Base-by-base conservation (phyloP, 92 coral and sea anemone species). In the Pocillopora grandis region DNA sequence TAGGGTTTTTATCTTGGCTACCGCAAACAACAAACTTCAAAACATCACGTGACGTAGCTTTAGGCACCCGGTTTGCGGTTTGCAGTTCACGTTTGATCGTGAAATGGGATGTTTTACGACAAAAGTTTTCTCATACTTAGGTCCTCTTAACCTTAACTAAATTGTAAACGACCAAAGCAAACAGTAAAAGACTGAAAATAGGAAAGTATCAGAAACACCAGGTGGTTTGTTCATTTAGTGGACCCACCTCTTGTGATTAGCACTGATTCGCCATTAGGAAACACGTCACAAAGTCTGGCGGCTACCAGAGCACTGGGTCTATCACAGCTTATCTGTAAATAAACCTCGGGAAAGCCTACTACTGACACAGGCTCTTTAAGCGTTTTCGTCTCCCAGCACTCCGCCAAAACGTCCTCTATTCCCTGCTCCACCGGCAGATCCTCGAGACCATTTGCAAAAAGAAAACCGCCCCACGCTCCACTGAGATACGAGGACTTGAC, bases 261-360 rank as follows among this genome's bases (percentile, higher is more conserved):
- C 7, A 93, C 66, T 1, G 98, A 90, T 49, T 76, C 86, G 59
- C 91, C 94, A 85, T 87, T 87, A 18, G 95, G 95, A 77, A 89
- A 91, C 33, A 93, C 89, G 64, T 93, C 98, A 73, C 94, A 90
- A 61, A 93, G 82, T 63, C 98, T 89, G 6, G 79, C 92, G 55
- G 89, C 89, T 15, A 93, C 73, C 56, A 79, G 9, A 12, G 91
- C 95, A 66, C 78, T 57, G 23, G 90, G 88, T 52, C 84, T 76
- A 68, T 93, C 95, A 84, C 88, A 85, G 68, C 95, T 93, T 75
- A 93, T 57, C 72, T 84, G 81, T 31, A 93, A 77, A 33, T 85
- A 70, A 20, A 93, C 90, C 77, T 72, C 88, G 7, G 92, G 81
- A 59, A 82, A 84, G 23, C 98, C 98, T 2, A 93, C 62, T 16